These are phyloP conservation scores for Reticulitermes speratus DNA, from an alignment of 1,140 invertebrate species.

Conservation along the genomic window DNA sequence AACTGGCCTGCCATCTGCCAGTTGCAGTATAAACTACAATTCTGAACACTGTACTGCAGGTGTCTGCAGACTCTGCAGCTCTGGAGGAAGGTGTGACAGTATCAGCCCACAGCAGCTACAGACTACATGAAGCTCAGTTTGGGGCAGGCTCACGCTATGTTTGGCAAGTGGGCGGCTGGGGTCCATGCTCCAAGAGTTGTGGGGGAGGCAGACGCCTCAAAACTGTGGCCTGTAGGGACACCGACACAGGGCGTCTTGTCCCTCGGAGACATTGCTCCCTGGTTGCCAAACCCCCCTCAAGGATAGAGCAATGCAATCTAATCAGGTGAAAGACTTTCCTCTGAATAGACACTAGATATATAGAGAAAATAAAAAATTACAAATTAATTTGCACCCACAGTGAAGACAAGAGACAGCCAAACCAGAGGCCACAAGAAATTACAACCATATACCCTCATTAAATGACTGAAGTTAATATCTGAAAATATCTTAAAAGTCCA, in stretches of 20 bases:
- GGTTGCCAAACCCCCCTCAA: constrained; percentile 46
- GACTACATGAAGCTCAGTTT: background rate
- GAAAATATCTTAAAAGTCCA: too few species aligned
- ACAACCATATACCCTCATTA: too few species aligned
- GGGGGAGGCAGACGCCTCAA: constrained; percentile 54
- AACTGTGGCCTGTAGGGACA: constrained; percentile 53
- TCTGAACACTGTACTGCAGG: background rate
- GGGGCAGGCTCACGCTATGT: constrained; percentile 44
- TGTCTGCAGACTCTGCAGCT: background rate
- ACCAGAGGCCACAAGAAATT: too few species aligned
- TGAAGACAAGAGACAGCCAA: too few species aligned
- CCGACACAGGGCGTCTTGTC: constrained; percentile 49
- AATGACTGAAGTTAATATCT: too few species aligned
- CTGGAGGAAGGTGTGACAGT: background rate
- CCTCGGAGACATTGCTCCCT: constrained; percentile 50
- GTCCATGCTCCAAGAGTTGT: constrained; percentile 56
- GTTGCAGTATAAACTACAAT: too few species aligned
- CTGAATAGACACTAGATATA: too few species aligned
- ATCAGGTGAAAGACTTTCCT: constrained; percentile 48
- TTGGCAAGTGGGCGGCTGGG: constrained; percentile 58
- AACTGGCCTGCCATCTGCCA: too few species aligned
- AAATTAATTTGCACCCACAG: background rate
- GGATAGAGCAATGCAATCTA: constrained; percentile 52
- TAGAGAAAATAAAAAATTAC: too few species aligned
- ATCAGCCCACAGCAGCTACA: background rate